These are phyloP conservation scores for Raja brachyura DNA, from an alignment of 2,113 vertebrate genomes.

Conservation along the genomic window DNA sequence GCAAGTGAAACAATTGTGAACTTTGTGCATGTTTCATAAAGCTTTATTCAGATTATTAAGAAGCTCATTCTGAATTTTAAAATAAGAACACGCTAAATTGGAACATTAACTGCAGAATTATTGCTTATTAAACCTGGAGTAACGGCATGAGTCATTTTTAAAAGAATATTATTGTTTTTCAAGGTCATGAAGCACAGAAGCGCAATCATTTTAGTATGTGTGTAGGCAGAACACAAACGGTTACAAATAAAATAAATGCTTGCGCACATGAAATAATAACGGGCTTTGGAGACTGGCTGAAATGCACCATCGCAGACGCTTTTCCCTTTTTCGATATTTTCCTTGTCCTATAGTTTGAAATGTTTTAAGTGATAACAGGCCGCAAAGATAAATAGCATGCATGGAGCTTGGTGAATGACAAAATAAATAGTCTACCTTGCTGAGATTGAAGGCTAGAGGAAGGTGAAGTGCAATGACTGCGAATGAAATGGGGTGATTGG, in stretches of 20 bases:
- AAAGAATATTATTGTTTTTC: not conserved
- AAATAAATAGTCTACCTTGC: not conserved
- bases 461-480: not conserved
- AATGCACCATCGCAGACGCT: not conserved
- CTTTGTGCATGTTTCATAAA: not conserved
- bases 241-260: not conserved
- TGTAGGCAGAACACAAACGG: not conserved
- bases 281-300: not conserved
- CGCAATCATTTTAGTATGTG: not conserved
- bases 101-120: not conserved
- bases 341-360: not conserved
- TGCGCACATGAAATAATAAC: not conserved
- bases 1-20: not conserved
- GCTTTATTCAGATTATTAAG: not conserved
- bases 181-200: not conserved
- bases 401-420: not conserved
- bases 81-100: not conserved
- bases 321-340: not conserved
- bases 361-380: not conserved
- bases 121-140: not conserved
- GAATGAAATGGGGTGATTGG: not conserved
- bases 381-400: not conserved
- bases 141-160: not conserved
- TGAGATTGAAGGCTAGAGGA: not conserved
- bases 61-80: not conserved